A percentile compares a stretch with the other conserved stretches of the same genome.
phyloP scores from a whole-genome alignment of 1,140 invertebrate genomes.

The Drosophila neocordata region DNA sequence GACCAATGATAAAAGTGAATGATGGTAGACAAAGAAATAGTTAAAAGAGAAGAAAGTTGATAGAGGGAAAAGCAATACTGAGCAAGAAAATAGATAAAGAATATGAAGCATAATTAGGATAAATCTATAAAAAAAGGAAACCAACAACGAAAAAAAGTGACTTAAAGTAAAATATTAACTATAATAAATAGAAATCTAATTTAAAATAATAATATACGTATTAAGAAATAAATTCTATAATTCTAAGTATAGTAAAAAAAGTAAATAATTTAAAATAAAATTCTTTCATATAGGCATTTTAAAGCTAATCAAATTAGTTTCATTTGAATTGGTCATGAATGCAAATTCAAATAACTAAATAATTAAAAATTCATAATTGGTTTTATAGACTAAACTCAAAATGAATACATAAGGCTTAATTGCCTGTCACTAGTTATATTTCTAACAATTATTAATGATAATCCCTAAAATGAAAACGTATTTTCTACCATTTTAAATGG shows the following conservation, averaged over 20 bases:
- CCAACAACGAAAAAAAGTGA: no score
- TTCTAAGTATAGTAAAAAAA: neutral
- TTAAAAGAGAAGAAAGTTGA: no score
- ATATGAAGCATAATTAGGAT: no score
- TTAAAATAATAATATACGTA: no score
- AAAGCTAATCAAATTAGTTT: neutral
- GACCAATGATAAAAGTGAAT: neutral
- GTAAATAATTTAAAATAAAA: neutral
- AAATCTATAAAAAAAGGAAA: no score
- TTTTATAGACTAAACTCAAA: neutral
- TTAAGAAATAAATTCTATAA: neutral
- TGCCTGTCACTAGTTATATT: neutral
- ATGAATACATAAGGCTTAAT: neutral
- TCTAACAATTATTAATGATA: neutral
- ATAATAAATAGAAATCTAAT: no score
- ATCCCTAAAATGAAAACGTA: neutral
- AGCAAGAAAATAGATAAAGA: no score
- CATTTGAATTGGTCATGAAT: neutral
- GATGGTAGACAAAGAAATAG: neutral
- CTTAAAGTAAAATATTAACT: no score
- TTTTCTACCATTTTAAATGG: neutral
- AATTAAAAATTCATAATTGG: slow-evolving; percentile 5
- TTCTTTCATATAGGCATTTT: neutral
- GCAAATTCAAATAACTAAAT: neutral
- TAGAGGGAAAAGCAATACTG: no score